A percentile compares a stretch with the other conserved stretches of the same genome.
phyloP scores from a whole-genome alignment of 2,888 invertebrate genomes.

The Allygus modestus region DNA sequence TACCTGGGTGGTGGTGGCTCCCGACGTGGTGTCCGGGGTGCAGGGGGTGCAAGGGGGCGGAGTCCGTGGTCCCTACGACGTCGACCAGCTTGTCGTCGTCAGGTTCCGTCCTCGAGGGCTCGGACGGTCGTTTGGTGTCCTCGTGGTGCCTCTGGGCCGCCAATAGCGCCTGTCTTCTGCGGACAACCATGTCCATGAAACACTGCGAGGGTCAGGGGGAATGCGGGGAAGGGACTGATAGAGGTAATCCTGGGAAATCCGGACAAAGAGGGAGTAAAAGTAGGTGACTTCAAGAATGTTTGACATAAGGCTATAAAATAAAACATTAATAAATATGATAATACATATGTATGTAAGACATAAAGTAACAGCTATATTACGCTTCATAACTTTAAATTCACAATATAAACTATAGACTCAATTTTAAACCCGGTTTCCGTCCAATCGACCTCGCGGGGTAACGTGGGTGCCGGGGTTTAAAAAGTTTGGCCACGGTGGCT shows the following conservation, averaged over 20 bases:
- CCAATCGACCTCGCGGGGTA: too few species aligned
- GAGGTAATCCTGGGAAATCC: too few species aligned
- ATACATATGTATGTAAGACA: too few species aligned
- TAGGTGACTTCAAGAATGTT: too few species aligned
- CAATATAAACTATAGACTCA: too few species aligned
- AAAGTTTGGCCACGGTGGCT: not conserved
- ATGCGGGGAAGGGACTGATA: not conserved
- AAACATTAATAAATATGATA: too few species aligned
- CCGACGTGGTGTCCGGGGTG: slow-evolving; percentile 69
- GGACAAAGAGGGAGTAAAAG: too few species aligned
- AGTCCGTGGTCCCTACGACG: slow-evolving; percentile 91
- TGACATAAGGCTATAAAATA: too few species aligned
- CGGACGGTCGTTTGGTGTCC: slow-evolving; percentile 72
- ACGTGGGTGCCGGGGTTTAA: too few species aligned
- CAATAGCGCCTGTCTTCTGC: slow-evolving; percentile 84
- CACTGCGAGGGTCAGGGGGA: slow-evolving; percentile 7
- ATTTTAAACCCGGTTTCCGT: too few species aligned
- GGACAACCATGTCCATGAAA: slow-evolving; percentile 66
- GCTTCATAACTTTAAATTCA: too few species aligned
- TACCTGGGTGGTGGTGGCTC: slow-evolving; percentile 71
- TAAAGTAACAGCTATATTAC: too few species aligned
- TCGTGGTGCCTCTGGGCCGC: slow-evolving; percentile 76
- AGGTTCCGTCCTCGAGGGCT: slow-evolving; percentile 67
- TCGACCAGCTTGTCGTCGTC: slow-evolving; percentile 92
- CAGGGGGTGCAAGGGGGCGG: slow-evolving; percentile 75